Percentiles rank a stretch among this genome's conserved stretches.
Evolutionary conservation across 1,140 invertebrate species (phyloP).

Genomic region (Pinna nobilis): DNA sequence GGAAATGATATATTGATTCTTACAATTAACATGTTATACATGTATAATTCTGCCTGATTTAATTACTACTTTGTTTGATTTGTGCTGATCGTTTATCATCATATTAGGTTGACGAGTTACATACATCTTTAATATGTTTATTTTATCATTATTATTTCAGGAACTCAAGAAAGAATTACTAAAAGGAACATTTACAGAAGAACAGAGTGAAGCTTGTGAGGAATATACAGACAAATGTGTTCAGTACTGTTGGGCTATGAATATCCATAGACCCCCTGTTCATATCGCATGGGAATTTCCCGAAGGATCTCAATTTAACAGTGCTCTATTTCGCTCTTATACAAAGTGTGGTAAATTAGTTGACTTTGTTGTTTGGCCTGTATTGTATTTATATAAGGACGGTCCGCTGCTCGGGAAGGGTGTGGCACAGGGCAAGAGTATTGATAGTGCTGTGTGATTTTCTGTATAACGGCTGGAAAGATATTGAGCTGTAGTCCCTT

Average conservation of each 20-base stretch:
- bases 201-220: conserved; percentile 7
- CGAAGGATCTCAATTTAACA: conserved; percentile 8
- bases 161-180: not conserved
- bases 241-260: conserved; percentile 38
- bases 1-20: no score
- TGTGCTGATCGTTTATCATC: no score
- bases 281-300: conserved; percentile 25
- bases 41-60: no score
- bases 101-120: no score
- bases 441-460: not conserved
- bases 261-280: conserved; percentile 33
- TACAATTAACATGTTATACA: no score
- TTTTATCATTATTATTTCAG: not conserved
- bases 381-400: conserved; percentile 17
- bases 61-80: no score
- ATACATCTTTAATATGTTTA: not conserved
- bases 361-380: conserved; percentile 30
- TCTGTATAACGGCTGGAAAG: no score
- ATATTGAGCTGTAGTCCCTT: no score
- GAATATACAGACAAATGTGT: conserved; percentile 28
- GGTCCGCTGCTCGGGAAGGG: conserved; percentile 28
- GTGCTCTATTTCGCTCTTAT: conserved; percentile 3
- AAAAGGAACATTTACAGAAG: not conserved
- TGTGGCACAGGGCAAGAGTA: conserved; percentile 17
- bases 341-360: conserved; percentile 25